Evolutionary conservation across 2,888 invertebrate species (phyloP), one percentile per base, ranked within the genome.

Genomic region (Pseudococcus jackbeardsleyi): DNA sequence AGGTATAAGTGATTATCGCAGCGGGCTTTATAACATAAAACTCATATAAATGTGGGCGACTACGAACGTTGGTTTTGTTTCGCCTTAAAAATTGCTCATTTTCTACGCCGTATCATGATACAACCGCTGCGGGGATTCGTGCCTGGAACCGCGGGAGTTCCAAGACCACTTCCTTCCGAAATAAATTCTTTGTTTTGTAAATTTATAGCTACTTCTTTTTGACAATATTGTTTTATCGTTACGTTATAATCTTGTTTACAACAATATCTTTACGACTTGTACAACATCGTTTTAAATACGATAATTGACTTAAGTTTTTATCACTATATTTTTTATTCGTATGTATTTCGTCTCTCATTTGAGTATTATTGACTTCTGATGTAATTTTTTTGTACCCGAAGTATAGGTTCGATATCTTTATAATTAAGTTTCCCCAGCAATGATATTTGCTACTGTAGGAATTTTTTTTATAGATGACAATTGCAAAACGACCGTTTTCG

Each of bases 181-280:
- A 86, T 86, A 86, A 86, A 86, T 86, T 86, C 86, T 86, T 86
- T 86, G 86, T 86, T 86, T 86, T 48, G 72, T 86, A 68, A 86
- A 86, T 86, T 86, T 86, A 86, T 86, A 26, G 86, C 86, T 86
- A 86, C 86, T 86, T 86, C 86, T 86, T 86, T 42, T 86, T 86
- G 86, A 86, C 86, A 86, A 72, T 86, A 86, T 86, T 86, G 86
- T 86, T 86, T 86, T 86, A 86, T 86, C 86, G 86, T 86, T 86
- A 72, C 86, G 86, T 86, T 86, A 86, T 86, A 86, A 86, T 86
- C 86, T 86, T 72, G 86, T 86, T 48, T 86, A 64, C 86, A 86
- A 86, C 86, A 86, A 86, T 86, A 86, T 86, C 86, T 86, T 86
- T 86, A 86, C 86, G 86, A 86, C 86, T 86, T 86, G 86, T 86